Conservation (phyloP, 2,888 invertebrate species). For the Dolomedes plantarius region DNA sequence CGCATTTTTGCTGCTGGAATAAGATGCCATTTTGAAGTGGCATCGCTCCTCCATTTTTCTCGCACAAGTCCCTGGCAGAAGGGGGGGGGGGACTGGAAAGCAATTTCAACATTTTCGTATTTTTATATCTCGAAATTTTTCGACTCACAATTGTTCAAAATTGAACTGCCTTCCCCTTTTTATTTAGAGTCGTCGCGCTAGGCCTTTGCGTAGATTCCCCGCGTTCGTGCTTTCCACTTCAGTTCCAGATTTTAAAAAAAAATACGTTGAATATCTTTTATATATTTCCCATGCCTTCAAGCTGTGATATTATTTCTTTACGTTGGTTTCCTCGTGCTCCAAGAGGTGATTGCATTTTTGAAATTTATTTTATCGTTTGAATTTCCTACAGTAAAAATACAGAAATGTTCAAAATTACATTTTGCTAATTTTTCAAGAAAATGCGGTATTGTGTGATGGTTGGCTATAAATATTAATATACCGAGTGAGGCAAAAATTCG, state of each 20-base stretch:
- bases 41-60: background rate
- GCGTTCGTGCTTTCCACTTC: background rate
- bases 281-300: background rate
- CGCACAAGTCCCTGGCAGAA: background rate
- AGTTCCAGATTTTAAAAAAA: background rate
- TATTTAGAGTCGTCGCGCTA: background rate
- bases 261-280: background rate
- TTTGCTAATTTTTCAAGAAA: no score
- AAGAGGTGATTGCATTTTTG: no score
- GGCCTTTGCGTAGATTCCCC: background rate
- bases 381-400: no score
- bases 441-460: no score
- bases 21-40: background rate
- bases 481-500: no score
- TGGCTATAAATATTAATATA: no score
- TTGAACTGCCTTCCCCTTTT: background rate
- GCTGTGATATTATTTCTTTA: no score
- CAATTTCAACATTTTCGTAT: conserved; percentile 10
- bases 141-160: background rate
- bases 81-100: background rate
- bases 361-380: no score
- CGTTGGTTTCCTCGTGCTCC: no score
- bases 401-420: no score
- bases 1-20: background rate
- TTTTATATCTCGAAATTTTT: background rate